Evolutionary conservation across 2,888 invertebrate species (phyloP).

Genomic region (Leptopilina drosophilae): DNA sequence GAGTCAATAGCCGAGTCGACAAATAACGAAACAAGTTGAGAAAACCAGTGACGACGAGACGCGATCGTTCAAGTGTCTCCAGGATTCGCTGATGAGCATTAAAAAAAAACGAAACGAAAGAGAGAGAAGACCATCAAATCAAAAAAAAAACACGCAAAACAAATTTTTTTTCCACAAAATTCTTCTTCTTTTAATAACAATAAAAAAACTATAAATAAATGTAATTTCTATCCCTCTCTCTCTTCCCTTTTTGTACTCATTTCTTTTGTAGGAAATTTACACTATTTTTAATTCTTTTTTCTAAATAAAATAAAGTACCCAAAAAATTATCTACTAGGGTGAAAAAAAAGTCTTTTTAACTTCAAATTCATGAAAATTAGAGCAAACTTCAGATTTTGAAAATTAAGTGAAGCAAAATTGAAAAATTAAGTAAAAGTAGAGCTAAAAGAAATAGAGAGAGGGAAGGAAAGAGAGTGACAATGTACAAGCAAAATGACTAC

Average conservation of each 20-base stretch:
- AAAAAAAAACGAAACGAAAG: slow-evolving; percentile 1
- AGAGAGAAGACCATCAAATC: slow-evolving; percentile 10
- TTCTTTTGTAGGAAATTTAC: no score
- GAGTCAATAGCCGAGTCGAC: slow-evolving; percentile 65
- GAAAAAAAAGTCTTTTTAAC: neutral
- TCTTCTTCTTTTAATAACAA: neutral
- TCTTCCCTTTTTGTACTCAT: no score
- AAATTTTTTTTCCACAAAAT: neutral
- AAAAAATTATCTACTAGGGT: no score
- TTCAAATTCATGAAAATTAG: no score
- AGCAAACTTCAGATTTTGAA: no score
- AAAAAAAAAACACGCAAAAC: neutral
- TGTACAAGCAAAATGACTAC: slow-evolving; percentile 50
- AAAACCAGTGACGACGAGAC: slow-evolving; percentile 39
- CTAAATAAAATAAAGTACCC: no score
- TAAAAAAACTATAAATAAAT: no score
- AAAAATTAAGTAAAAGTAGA: slow-evolving; percentile 41
- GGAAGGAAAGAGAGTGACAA: slow-evolving; percentile 42
- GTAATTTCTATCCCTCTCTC: no score
- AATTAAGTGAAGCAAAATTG: neutral
- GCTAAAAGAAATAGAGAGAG: slow-evolving; percentile 44
- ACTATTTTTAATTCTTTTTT: neutral
- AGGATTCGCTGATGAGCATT: slow-evolving; percentile 1
- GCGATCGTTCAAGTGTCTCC: slow-evolving; percentile 36
- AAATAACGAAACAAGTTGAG: slow-evolving; percentile 11